These are phyloP conservation scores for Thelaira solivaga DNA, from an alignment of 2,888 invertebrate genomes.

Conservation along the genomic window DNA sequence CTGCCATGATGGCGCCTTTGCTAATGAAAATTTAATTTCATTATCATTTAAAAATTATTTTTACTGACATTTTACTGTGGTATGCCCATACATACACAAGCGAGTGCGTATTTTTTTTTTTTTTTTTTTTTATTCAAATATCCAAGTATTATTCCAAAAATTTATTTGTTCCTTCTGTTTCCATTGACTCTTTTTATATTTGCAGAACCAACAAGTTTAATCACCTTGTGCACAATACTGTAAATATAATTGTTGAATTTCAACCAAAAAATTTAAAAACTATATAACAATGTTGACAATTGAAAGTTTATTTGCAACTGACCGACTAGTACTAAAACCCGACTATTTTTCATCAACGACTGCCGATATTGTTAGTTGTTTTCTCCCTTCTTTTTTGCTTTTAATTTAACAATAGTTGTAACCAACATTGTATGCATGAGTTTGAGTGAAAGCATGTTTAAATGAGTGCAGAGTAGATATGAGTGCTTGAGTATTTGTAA, in stretches of 20 bases:
- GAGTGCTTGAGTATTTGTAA: too few relatives aligned
- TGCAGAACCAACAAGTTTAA: slow-evolving; percentile 21
- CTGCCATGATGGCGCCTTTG: too few relatives aligned
- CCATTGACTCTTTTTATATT: not conserved
- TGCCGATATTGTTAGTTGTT: not conserved
- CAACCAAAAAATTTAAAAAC: slow-evolving; percentile 19
- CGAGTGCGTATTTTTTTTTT: too few relatives aligned
- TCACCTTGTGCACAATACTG: slow-evolving; percentile 47
- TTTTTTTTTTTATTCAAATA: too few relatives aligned
- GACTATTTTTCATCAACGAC: slow-evolving; percentile 32
- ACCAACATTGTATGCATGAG: not conserved
- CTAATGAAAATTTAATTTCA: too few relatives aligned
- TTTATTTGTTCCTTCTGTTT: not conserved
- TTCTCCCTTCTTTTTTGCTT: too few relatives aligned
- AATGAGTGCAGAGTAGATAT: too few relatives aligned
- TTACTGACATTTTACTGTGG: too few relatives aligned
- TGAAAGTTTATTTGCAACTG: slow-evolving; percentile 27
- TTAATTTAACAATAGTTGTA: too few relatives aligned
- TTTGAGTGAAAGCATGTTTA: too few relatives aligned
- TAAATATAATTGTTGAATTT: slow-evolving; percentile 33
- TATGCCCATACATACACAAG: too few relatives aligned
- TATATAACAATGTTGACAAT: slow-evolving; percentile 47
- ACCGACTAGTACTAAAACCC: slow-evolving; percentile 38
- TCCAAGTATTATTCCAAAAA: not conserved
- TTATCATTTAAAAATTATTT: too few relatives aligned